phyloP scores from a whole-genome alignment of 2,113 vertebrate species.

The Xenotilapia flavipinnis region DNA sequence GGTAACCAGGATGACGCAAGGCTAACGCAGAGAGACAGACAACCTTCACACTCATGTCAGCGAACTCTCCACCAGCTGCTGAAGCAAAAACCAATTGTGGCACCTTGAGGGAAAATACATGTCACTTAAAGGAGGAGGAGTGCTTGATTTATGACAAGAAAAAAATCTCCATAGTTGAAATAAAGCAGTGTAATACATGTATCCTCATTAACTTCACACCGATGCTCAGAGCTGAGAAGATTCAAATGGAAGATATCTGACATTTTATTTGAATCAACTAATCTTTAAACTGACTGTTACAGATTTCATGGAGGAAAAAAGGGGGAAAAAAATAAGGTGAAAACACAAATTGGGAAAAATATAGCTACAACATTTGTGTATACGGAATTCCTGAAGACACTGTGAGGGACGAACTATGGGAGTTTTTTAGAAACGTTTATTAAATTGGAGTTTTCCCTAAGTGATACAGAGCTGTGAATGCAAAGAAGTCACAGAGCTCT shows the following conservation, averaged over 20 bases:
- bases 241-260: neutral
- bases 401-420: neutral
- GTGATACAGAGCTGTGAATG: neutral
- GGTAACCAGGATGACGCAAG: neutral
- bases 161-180: neutral
- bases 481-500: neutral
- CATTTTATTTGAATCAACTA: neutral
- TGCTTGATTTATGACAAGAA: neutral
- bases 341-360: neutral
- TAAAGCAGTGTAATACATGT: neutral
- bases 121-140: neutral
- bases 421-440: neutral
- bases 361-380: neutral
- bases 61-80: neutral
- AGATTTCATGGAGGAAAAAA: neutral
- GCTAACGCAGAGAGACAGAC: neutral
- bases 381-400: rapidly evolving
- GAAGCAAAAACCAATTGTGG: neutral
- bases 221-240: neutral
- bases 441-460: neutral
- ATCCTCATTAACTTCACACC: neutral
- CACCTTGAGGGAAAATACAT: neutral
- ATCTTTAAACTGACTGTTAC: neutral
- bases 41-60: neutral
- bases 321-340: rapidly evolving